Conservation (phyloP, 2,888 invertebrate species). For the Sericinus montela region DNA sequence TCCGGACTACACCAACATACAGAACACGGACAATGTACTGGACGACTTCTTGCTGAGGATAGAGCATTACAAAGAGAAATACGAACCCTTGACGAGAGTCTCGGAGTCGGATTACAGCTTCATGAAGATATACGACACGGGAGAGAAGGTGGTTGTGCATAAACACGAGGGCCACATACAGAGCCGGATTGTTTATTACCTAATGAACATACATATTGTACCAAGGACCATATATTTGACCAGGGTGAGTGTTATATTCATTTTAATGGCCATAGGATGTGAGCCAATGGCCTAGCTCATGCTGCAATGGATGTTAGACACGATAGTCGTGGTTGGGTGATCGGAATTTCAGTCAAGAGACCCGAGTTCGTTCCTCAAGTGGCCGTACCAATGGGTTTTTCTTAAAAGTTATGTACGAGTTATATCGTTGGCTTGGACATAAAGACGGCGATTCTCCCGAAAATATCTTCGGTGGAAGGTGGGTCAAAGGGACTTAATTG, state of each 20-base stretch:
- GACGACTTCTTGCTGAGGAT: constrained; percentile 94
- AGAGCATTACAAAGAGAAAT: constrained; percentile 96
- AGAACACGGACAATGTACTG: constrained; percentile 94
- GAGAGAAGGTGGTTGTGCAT: constrained; percentile 92
- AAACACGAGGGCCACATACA: constrained; percentile 98
- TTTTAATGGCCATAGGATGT: no score
- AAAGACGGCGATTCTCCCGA: no score
- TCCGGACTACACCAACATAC: constrained; percentile 97
- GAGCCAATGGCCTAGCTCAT: no score
- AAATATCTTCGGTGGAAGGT: no score
- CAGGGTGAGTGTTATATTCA: constrained; percentile 83
- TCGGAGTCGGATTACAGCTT: constrained; percentile 92
- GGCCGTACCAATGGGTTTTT: no score
- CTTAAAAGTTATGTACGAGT: no score
- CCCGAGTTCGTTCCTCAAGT: no score
- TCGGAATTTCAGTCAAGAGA: no score
- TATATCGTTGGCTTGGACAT: no score
- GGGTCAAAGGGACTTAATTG: no score
- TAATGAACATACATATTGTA: constrained; percentile 99
- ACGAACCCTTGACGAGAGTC: constrained; percentile 94
- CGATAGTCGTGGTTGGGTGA: no score
- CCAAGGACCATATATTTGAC: constrained; percentile 98
- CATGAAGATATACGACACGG: constrained; percentile 98
- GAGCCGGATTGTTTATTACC: constrained; percentile 97
- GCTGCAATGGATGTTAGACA: no score